These are phyloP conservation scores for Mythimna vitellina DNA, from an alignment of 2,888 invertebrate species.

Conservation along the genomic window DNA sequence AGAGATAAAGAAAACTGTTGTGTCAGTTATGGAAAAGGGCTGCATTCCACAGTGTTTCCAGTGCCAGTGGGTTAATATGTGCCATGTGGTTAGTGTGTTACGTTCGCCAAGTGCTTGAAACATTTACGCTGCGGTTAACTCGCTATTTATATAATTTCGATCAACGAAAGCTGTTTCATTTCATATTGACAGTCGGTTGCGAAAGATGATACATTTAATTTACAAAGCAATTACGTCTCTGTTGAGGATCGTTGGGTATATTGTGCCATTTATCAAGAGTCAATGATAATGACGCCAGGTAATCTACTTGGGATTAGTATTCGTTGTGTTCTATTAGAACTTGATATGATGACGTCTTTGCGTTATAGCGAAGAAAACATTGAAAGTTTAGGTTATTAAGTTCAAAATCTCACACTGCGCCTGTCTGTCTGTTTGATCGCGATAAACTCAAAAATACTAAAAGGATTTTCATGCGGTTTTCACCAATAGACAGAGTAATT, in stretches of 20 bases:
- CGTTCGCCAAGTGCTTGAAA: conserved; percentile 35
- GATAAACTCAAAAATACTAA: too few species aligned
- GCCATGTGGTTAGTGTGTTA: conserved; percentile 40
- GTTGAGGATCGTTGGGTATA: conserved; percentile 41
- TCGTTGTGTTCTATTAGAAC: not conserved
- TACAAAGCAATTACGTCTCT: conserved; percentile 35
- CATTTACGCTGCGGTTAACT: conserved; percentile 43
- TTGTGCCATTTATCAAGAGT: conserved; percentile 27
- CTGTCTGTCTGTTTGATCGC: too few species aligned
- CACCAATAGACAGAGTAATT: too few species aligned
- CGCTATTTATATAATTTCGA: conserved; percentile 53
- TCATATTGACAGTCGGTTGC: conserved; percentile 56
- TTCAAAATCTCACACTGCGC: too few species aligned
- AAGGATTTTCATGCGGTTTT: too few species aligned
- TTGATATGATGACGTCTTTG: not conserved
- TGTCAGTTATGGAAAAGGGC: conserved; percentile 35
- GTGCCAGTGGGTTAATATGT: conserved; percentile 46
- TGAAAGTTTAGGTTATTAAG: not conserved
- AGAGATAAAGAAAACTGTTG: conserved; percentile 33
- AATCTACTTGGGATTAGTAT: conserved; percentile 32
- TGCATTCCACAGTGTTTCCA: conserved; percentile 40
- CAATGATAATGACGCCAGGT: conserved; percentile 19
- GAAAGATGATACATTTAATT: conserved; percentile 53
- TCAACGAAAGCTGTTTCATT: conserved; percentile 52
- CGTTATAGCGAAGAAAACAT: not conserved